Evolutionary conservation across 2,113 vertebrate genomes (phyloP), one percentile per base, ranked within the genome.

Genomic region (Rutilus rutilus): DNA sequence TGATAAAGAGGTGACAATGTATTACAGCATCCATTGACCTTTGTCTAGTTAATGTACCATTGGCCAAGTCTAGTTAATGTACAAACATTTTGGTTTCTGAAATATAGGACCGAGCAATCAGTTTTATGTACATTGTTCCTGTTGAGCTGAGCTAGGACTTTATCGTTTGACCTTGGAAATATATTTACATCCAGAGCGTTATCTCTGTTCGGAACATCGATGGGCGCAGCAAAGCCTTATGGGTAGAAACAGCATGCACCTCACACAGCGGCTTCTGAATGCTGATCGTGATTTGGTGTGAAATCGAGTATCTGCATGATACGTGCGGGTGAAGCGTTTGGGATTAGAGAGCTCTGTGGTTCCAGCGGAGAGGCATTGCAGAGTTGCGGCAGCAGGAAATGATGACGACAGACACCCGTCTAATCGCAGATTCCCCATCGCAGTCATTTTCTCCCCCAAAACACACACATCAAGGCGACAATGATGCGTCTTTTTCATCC

Each of bases 371-470:
- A 81, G 33, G 78, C 76, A n/a, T 65, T 69, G 69, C 82, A 77
- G 90, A 91, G 78, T 91, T 92, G 91, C 87, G 82, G 91, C 90
- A 92, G 87, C 89, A 86, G 88, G 54, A 47, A 91, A 73, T 87
- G 85, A 92, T 94, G 93, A 94, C 87, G 91, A 90, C 93, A 93
- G 88, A 91, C 85, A 86, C 88, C 78, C 88, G 89, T 89, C 86
- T 92, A 90, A 91, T 93, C 92, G 90, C 86, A 87, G 87, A 89
- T 87, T 86, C 71, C 86, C 78, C 84, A 87, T 75, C 86, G 71
- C 79, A 21, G 64, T 82, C 74, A 39, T 86, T 17, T 73, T 59
- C 42, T 42, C 74, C 65, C 71, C 71, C 27, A 67, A 78, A 42
- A 81, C 69, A 27, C 78, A 81, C 82, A 75, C 81, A 84, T 57